Evolutionary conservation across 2,797 vertebrate genomes (phyloP).

Genomic region (Pachyuromys duprasi): DNA sequence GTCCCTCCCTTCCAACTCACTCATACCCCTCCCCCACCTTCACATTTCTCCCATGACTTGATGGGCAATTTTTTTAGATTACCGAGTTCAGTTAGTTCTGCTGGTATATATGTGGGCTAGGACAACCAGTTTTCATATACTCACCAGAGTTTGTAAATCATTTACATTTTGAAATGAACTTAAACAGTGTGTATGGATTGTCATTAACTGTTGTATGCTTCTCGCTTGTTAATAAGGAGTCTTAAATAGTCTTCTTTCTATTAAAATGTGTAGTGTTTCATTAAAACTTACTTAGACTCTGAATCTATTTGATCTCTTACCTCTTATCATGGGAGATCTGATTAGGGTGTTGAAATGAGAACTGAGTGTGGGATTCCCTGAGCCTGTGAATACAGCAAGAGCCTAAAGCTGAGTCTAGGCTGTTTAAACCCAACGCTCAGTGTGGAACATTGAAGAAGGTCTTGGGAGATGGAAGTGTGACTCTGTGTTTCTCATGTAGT

Average conservation of each 20-base stretch:
- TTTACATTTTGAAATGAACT: conserved; percentile 47
- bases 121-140: conserved; percentile 13
- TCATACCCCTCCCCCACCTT: fast-evolving
- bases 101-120: no score
- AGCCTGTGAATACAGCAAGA: background rate
- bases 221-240: background rate
- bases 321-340: background rate
- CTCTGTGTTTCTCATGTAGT: background rate
- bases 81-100: background rate
- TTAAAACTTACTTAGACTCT: conserved; percentile 11
- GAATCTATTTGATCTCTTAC: background rate
- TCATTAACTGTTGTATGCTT: background rate
- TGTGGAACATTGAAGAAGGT: conserved; percentile 1
- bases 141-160: background rate
- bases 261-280: conserved; percentile 5
- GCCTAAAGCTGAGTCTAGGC: background rate
- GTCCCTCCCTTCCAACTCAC: no score
- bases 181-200: conserved; percentile 1
- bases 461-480: background rate
- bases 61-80: background rate
- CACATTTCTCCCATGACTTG: background rate
- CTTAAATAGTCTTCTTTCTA: background rate
- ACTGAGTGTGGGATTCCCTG: background rate
- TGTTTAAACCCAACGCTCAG: background rate
- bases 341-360: conserved; percentile 35